These are phyloP conservation scores for Opisthocomus hoazin DNA, from an alignment of 2,113 vertebrate species.

Conservation along the genomic window DNA sequence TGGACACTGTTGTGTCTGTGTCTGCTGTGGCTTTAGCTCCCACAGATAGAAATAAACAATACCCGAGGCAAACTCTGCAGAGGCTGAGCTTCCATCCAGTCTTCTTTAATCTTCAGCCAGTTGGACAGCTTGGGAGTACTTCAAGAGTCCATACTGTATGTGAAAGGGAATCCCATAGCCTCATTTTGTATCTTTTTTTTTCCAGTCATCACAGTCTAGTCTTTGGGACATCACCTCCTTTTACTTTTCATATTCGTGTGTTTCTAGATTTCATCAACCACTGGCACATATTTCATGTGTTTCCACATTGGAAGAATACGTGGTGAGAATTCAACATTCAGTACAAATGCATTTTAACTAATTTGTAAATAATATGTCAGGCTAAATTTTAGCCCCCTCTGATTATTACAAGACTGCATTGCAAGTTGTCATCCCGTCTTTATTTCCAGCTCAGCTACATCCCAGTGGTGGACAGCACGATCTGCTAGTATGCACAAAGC, in stretches of 20 bases:
- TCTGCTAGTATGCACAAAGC: background rate
- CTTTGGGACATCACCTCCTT: background rate
- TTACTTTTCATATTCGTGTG: background rate
- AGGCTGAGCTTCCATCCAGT: background rate
- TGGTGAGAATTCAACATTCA: background rate
- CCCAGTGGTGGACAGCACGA: background rate
- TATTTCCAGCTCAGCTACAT: background rate
- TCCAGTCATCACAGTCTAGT: background rate
- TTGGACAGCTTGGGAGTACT: background rate
- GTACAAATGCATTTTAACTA: background rate
- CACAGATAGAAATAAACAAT: slow-evolving; percentile 29
- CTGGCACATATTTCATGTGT: background rate
- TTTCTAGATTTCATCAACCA: background rate
- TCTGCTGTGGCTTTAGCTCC: slow-evolving; percentile 15
- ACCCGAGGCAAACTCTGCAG: background rate
- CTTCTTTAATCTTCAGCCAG: slow-evolving; percentile 27
- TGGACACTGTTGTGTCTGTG: slow-evolving; percentile 33
- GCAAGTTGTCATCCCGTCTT: background rate
- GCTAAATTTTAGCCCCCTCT: background rate
- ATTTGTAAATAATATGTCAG: background rate
- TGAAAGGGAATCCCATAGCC: background rate
- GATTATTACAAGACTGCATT: background rate
- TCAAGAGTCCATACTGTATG: background rate
- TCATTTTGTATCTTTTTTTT: background rate
- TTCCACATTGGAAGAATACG: background rate